Evolutionary conservation across 2,797 vertebrate genomes (phyloP).

Genomic region (Amblyraja radiata): DNA sequence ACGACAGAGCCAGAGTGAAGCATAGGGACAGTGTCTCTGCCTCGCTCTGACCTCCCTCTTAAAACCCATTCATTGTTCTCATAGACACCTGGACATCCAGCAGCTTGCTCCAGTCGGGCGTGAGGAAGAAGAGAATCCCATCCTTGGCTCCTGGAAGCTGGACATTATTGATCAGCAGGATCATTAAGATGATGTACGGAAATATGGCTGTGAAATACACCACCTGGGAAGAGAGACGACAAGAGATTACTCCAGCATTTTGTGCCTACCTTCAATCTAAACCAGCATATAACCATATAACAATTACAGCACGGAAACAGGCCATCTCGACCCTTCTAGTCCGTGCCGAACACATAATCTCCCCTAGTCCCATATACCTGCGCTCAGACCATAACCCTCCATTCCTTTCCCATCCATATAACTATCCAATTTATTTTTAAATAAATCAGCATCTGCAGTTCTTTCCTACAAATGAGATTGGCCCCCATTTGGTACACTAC

Average conservation of each 20-base stretch:
- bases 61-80: neutral
- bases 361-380: too few species aligned
- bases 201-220: conserved; percentile 56
- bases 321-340: too few species aligned
- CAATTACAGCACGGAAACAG: too few species aligned
- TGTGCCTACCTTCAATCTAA: too few species aligned
- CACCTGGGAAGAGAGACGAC: conserved; percentile 2
- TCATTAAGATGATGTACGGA: conserved; percentile 63
- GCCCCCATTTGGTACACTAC: too few species aligned
- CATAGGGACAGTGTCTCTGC: neutral
- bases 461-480: neutral
- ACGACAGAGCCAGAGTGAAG: neutral
- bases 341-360: too few species aligned
- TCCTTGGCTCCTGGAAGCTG: conserved; percentile 62
- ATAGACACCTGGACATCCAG: conserved; percentile 58
- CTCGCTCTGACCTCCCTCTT: too few species aligned
- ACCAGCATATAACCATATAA: too few species aligned
- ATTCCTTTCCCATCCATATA: too few species aligned
- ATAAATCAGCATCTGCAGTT: too few species aligned
- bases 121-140: conserved; percentile 61
- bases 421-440: too few species aligned
- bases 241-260: neutral
- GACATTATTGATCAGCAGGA: conserved; percentile 63
- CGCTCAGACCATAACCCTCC: too few species aligned
- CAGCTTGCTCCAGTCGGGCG: conserved; percentile 60